These are phyloP conservation scores for Subanguina moxae DNA, from an alignment of 1,140 invertebrate genomes.

Conservation along the genomic window DNA sequence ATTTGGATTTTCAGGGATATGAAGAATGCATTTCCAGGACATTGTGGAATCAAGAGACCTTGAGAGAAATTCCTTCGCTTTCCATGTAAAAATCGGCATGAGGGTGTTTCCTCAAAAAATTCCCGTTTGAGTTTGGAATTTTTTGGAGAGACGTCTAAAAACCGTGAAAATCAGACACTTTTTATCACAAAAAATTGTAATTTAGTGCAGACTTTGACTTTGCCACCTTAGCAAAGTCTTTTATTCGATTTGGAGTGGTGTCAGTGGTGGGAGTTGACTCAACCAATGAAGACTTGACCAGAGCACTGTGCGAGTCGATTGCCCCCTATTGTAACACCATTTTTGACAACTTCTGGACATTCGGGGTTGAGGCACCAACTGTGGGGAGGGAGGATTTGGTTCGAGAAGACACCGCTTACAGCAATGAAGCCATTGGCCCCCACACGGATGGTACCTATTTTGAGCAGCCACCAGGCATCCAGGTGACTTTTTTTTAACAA, in stretches of 20 bases:
- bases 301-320: conserved; percentile 43
- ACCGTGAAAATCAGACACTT: no score
- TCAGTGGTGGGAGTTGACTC: conserved; percentile 43
- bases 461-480: conserved; percentile 69
- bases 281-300: conserved; percentile 40
- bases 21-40: conserved; percentile 31
- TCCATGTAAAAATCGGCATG: conserved; percentile 14
- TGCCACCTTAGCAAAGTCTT: background rate
- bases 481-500: conserved; percentile 44
- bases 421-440: conserved; percentile 61
- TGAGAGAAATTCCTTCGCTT: conserved; percentile 30
- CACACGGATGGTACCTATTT: conserved; percentile 73
- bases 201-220: no score
- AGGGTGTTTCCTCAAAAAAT: no score
- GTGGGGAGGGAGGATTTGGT: background rate
- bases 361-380: conserved; percentile 24
- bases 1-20: conserved; percentile 13
- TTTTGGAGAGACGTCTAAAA: no score
- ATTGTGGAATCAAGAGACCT: conserved; percentile 22
- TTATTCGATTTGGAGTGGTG: conserved; percentile 49
- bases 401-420: conserved; percentile 70
- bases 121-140: no score
- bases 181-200: no score
- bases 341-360: conserved; percentile 53
- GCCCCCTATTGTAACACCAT: conserved; percentile 50